Evolutionary conservation across 2,797 vertebrate species (phyloP).

Genomic region (Manis pentadactyla): DNA sequence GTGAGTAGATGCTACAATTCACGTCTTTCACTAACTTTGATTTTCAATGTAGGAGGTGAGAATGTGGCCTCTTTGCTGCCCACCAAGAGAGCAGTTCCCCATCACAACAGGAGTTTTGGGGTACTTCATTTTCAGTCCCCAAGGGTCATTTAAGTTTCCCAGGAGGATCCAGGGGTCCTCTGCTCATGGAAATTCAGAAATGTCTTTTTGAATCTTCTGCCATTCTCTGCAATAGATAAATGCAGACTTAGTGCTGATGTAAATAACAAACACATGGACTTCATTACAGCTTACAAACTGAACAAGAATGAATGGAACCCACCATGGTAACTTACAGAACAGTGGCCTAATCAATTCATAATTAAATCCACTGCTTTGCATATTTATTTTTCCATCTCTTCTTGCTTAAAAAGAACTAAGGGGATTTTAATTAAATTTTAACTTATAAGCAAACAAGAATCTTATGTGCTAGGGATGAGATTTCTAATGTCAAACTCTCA

Average conservation of each 20-base stretch:
- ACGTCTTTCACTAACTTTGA: background rate
- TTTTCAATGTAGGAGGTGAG: background rate
- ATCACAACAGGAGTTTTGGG: slow-evolving; percentile 89
- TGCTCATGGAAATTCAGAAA: slow-evolving; percentile 88
- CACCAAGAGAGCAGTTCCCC: slow-evolving; percentile 90
- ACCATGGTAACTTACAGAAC: background rate
- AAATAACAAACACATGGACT: background rate
- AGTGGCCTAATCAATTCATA: background rate
- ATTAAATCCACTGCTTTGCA: slow-evolving; percentile 1
- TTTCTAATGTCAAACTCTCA: slow-evolving; percentile 37
- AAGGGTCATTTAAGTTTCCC: slow-evolving; percentile 87
- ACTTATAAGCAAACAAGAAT: slow-evolving; percentile 53
- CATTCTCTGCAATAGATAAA: slow-evolving; percentile 83
- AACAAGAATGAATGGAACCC: background rate
- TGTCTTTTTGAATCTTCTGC: slow-evolving; percentile 78
- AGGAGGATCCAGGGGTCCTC: slow-evolving; percentile 90
- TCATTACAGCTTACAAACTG: background rate
- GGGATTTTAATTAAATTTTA: slow-evolving; percentile 64
- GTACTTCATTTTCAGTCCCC: slow-evolving; percentile 88
- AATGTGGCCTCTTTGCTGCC: background rate
- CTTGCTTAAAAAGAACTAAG: background rate
- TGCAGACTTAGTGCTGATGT: background rate
- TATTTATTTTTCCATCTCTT: slow-evolving; percentile 54
- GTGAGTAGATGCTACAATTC: background rate
- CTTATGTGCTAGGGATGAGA: background rate